These are phyloP conservation scores for Macquaria ambigua DNA, from an alignment of 2,113 vertebrate species.

Conservation along the genomic window DNA sequence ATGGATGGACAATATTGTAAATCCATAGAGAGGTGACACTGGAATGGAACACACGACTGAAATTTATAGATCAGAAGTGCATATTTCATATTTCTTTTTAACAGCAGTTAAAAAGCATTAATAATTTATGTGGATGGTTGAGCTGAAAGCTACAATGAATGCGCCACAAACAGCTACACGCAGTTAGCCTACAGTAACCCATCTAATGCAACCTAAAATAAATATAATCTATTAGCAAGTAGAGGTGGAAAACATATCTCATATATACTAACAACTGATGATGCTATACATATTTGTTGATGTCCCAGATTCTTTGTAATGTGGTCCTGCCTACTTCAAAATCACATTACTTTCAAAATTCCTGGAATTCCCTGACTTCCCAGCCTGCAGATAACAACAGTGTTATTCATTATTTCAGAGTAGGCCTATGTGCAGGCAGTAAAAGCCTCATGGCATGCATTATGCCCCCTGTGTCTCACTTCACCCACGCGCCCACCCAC, in stretches of 20 bases:
- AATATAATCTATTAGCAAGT: neutral
- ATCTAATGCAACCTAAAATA: constrained; percentile 82
- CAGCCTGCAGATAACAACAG: constrained; percentile 43
- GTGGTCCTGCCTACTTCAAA: constrained; percentile 38
- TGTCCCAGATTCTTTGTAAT: constrained; percentile 61
- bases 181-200: constrained; percentile 34
- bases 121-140: constrained; percentile 90
- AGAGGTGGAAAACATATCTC: neutral
- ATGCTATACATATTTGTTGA: constrained; percentile 14
- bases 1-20: constrained; percentile 64
- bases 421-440: constrained; percentile 55
- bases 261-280: neutral
- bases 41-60: constrained; percentile 54
- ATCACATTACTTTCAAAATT: constrained; percentile 54
- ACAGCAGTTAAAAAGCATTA: constrained; percentile 85
- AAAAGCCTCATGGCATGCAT: constrained; percentile 49
- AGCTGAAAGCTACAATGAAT: constrained; percentile 90
- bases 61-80: constrained; percentile 70
- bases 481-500: constrained; percentile 53
- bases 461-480: constrained; percentile 51
- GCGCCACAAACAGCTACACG: constrained; percentile 86
- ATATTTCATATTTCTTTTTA: constrained; percentile 73
- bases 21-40: constrained; percentile 63
- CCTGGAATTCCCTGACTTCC: constrained; percentile 65
- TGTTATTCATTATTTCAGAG: constrained; percentile 61